A percentile compares a stretch with the other conserved stretches of the same genome.
Evolutionary conservation across 1,140 invertebrate species (phyloP).

Genomic region (Kradibia gibbosae): DNA sequence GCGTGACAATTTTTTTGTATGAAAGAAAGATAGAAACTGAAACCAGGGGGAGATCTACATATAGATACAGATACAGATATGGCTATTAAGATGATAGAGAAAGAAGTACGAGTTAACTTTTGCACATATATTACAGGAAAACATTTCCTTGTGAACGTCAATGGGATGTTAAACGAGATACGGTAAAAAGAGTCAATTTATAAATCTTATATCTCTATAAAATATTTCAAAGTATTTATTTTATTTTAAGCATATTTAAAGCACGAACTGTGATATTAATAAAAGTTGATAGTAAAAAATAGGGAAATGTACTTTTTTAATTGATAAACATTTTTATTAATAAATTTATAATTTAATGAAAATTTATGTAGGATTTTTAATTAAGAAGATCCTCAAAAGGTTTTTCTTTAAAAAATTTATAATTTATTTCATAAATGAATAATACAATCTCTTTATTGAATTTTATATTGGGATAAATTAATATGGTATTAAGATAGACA

Average conservation of each 20-base stretch:
- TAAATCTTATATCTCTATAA: conserved; percentile 30
- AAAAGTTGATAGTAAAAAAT: not conserved
- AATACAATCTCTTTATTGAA: not conserved
- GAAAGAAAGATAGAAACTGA: conserved; percentile 4
- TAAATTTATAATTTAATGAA: not conserved
- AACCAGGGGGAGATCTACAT: not conserved
- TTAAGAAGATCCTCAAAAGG: too few relatives aligned
- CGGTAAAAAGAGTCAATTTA: conserved; percentile 13
- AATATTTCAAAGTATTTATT: conserved; percentile 15
- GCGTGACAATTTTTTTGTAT: conserved; percentile 24
- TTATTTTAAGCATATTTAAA: not conserved
- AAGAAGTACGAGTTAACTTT: conserved; percentile 17
- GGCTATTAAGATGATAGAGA: too few relatives aligned
- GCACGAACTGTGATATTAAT: not conserved
- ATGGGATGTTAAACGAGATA: conserved; percentile 26
- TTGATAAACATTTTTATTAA: not conserved
- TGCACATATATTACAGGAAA: not conserved
- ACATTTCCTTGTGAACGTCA: conserved; percentile 29
- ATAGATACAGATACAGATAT: conserved; percentile 21
- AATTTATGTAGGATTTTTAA: too few relatives aligned
- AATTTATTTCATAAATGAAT: not conserved
- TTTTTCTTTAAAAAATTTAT: not conserved
- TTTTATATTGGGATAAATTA: not conserved
- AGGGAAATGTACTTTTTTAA: not conserved
- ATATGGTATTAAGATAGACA: not conserved